These are phyloP conservation scores for Gyps fulvus DNA, from an alignment of 2,113 vertebrate species.

Conservation along the genomic window DNA sequence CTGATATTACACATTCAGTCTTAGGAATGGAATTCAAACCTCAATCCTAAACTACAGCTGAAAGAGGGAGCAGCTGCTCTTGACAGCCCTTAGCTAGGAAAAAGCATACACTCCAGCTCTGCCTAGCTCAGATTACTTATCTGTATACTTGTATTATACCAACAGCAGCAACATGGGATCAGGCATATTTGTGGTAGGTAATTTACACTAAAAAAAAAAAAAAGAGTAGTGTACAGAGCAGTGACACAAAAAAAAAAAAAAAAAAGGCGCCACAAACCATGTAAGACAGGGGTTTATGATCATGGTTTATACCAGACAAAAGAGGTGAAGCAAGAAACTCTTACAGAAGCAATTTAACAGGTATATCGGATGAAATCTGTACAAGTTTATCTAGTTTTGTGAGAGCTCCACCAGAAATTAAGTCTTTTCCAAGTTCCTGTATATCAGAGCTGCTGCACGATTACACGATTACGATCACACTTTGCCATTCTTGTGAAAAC, in stretches of 20 bases:
- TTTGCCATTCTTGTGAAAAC: background rate
- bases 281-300: background rate
- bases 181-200: rapidly evolving
- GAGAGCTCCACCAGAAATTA: background rate
- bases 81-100: background rate
- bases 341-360: background rate
- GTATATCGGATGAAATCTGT: background rate
- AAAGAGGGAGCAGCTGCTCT: background rate
- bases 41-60: background rate
- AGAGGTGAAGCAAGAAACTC: background rate
- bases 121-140: background rate
- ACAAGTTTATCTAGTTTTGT: background rate
- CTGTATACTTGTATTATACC: background rate
- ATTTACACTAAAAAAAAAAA: background rate
- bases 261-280: too few relatives aligned
- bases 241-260: background rate
- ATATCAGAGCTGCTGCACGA: background rate
- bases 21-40: background rate
- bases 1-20: background rate
- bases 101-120: background rate
- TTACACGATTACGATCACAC: background rate
- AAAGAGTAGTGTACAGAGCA: too few relatives aligned
- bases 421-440: background rate
- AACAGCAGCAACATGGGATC: background rate
- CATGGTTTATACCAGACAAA: background rate